Base-by-base conservation (phyloP, 2,888 invertebrate species). In the Dexiosoma caninum region DNA sequence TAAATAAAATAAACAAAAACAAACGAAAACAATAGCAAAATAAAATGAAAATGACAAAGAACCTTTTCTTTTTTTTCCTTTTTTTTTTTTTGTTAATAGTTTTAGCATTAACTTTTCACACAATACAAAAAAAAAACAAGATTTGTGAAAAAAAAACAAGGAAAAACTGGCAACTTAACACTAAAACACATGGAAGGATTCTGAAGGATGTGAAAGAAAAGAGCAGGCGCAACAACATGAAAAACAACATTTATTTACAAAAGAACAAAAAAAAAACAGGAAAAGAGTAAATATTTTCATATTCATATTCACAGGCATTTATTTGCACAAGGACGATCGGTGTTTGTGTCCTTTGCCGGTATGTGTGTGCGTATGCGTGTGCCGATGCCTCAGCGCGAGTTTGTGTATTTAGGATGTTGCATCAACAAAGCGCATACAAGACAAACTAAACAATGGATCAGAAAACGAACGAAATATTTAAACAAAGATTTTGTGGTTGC, bases 61-160 rank as follows among this genome's bases (percentile, higher is more conserved):
- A 75, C 71, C 59, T 72, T 4, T n/a, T n/a, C n/a, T n/a, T n/a
- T n/a, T n/a, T n/a, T n/a, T n/a, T n/a, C n/a, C n/a, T n/a, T n/a
- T n/a, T n/a, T n/a, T n/a, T 57, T 19, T 55, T 60, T 77, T 77
- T 77, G 69, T 81, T 84, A 85, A 86, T 86, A 84, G 84, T 81
- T 83, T 85, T 85, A 85, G 83, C 86, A 85, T 84, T 86, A 85
- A 86, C 85, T 85, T 85, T 84, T 84, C 85, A 84, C 84, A 83
- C 82, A 84, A 81, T 70, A 82, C 74, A 40, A 59, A 40, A 12
- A 30, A 46, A 1, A 3, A 37, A n/a, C n/a, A 23, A 46, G 37
- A 6, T 27, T 9, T 66, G 0, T 16, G 19, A 46, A 19, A 49
- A 7, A 14, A 27, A 16, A 19, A 0, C 35, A 19, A 10, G 9